Evolutionary conservation across 2,888 invertebrate genomes (phyloP).

Genomic region (Neelides folsomi): DNA sequence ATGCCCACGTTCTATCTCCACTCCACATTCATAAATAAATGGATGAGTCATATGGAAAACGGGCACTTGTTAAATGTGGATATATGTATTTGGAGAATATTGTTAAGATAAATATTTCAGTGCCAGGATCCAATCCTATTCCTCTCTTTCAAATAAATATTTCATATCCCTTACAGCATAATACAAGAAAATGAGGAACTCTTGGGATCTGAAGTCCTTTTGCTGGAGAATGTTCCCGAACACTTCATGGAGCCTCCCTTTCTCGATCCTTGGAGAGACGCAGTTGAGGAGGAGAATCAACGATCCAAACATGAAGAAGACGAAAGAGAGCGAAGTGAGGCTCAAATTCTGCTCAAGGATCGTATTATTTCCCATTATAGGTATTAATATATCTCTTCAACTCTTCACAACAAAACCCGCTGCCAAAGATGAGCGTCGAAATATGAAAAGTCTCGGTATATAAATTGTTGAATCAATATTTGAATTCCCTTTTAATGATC

Average conservation of each 20-base stretch:
- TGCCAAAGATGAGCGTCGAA: no score
- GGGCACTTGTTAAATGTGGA: no score
- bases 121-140: no score
- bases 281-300: conserved; percentile 31
- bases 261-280: conserved; percentile 25
- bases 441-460: no score
- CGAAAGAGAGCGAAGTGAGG: conserved; percentile 33
- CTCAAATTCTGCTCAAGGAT: conserved; percentile 22
- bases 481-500: background rate
- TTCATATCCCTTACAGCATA: conserved; percentile 24
- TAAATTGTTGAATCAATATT: background rate
- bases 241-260: conserved; percentile 17
- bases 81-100: no score
- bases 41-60: no score
- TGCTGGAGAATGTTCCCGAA: conserved; percentile 22
- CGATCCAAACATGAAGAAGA: conserved; percentile 34
- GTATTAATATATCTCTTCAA: no score
- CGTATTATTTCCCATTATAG: background rate
- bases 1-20: no score
- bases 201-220: conserved; percentile 17
- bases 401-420: no score
- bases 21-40: no score
- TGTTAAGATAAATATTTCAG: no score
- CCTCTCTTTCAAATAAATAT: no score
- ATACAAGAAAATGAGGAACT: conserved; percentile 27